A percentile compares a stretch with the other conserved stretches of the same genome.
phyloP scores from a whole-genome alignment of 2,888 invertebrate genomes.

The Diarsia dahlii region DNA sequence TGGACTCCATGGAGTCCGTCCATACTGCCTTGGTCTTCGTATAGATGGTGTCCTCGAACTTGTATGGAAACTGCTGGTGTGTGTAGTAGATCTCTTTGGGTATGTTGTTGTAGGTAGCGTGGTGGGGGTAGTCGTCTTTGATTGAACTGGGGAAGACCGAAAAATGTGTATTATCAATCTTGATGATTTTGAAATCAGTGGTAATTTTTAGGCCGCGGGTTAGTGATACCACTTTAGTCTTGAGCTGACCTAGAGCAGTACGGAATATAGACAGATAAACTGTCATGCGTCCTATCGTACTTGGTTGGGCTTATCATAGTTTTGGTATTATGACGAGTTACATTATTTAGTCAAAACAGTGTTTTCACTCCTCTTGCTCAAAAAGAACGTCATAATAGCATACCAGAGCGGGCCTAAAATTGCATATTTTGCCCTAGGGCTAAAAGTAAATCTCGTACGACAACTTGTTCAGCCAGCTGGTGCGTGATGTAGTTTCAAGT shows the following conservation, averaged over 20 bases:
- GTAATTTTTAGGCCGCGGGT: background rate
- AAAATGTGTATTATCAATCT: background rate
- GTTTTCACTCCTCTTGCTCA: no score
- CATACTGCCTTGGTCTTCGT: conserved; percentile 71
- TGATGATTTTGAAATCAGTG: background rate
- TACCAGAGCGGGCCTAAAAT: no score
- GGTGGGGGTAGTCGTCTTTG: conserved; percentile 69
- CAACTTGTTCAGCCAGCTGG: no score
- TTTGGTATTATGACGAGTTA: no score
- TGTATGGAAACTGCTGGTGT: conserved; percentile 78
- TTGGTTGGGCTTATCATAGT: no score
- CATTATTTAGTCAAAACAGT: no score
- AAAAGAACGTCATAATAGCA: no score
- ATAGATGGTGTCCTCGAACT: conserved; percentile 74
- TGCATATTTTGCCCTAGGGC: no score
- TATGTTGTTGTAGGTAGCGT: conserved; percentile 65
- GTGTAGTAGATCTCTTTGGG: conserved; percentile 71
- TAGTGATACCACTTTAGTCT: background rate
- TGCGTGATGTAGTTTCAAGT: no score
- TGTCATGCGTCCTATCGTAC: background rate
- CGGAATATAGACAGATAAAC: background rate
- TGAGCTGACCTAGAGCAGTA: background rate
- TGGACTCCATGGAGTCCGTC: conserved; percentile 75
- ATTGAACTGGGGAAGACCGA: conserved; percentile 69
- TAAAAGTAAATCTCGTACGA: no score